Conservation (phyloP, 2,888 invertebrate species). For the Bedellia somnulentella region DNA sequence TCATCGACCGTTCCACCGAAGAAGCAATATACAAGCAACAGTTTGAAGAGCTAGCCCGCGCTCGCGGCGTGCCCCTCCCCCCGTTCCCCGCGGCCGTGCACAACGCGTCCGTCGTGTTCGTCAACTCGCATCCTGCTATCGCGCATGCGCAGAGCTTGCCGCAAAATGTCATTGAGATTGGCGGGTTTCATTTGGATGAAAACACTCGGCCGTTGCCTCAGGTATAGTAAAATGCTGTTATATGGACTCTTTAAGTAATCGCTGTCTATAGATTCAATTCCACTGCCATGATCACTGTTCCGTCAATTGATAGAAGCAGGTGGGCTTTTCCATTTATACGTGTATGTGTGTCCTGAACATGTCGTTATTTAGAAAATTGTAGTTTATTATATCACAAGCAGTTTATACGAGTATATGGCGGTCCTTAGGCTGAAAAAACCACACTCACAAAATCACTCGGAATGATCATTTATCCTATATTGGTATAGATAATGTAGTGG, state of each 20-base stretch:
- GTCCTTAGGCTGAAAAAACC: too few species aligned
- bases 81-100: constrained; percentile 5
- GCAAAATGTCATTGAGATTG: constrained; percentile 9
- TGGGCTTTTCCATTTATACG: background rate
- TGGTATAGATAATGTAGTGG: too few species aligned
- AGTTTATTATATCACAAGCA: too few species aligned
- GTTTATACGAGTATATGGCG: too few species aligned
- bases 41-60: constrained; percentile 6
- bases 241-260: background rate
- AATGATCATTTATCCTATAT: too few species aligned
- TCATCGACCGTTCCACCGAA: background rate
- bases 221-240: constrained; percentile 5
- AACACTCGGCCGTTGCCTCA: constrained; percentile 6
- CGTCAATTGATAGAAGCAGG: background rate
- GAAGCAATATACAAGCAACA: constrained; percentile 1
- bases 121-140: constrained; percentile 9
- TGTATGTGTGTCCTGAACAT: background rate
- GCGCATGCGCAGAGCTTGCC: constrained; percentile 8
- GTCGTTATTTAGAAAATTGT: background rate
- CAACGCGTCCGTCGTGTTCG: constrained; percentile 8
- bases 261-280: background rate
- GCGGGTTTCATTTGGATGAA: constrained; percentile 8
- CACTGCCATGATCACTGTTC: background rate
- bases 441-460: too few species aligned
- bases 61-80: constrained; percentile 7